Conservation (phyloP, 2,888 invertebrate genomes). For the Isoperla grammatica region DNA sequence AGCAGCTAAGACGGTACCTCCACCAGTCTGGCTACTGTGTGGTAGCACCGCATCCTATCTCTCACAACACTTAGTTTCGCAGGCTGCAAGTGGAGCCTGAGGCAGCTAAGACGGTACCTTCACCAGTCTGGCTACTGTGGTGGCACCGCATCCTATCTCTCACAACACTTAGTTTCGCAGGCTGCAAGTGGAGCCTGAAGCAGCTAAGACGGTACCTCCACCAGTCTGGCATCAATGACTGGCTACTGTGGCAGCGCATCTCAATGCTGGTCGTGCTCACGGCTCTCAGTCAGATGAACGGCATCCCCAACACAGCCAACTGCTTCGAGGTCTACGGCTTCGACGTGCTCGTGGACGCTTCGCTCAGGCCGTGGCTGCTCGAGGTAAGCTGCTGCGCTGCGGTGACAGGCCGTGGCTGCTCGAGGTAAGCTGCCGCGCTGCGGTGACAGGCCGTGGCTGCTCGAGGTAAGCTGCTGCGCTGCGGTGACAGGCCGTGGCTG, state of each 20-base stretch:
- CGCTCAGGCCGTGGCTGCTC: slow-evolving; percentile 80
- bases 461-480: slow-evolving; percentile 77
- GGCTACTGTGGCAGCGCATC: slow-evolving; percentile 75
- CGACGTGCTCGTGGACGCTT: slow-evolving; percentile 79
- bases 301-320: slow-evolving; percentile 64
- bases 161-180: too few relatives aligned
- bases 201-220: slow-evolving; percentile 69
- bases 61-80: too few relatives aligned
- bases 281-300: slow-evolving; percentile 65
- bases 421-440: slow-evolving; percentile 72
- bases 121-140: slow-evolving; percentile 58
- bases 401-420: slow-evolving; percentile 85
- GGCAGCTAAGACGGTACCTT: slow-evolving; percentile 70
- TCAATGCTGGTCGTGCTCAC: slow-evolving; percentile 69
- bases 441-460: slow-evolving; percentile 82
- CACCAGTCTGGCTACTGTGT: slow-evolving; percentile 61
- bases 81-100: slow-evolving; percentile 84
- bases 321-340: slow-evolving; percentile 90
- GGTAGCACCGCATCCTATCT: slow-evolving; percentile 72
- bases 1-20: slow-evolving; percentile 70
- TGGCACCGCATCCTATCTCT: slow-evolving; percentile 79
- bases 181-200: slow-evolving; percentile 80
- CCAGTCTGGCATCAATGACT: slow-evolving; percentile 64
- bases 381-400: slow-evolving; percentile 76
- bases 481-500: slow-evolving; percentile 84